These are phyloP conservation scores for Loripinus fragilis DNA, from an alignment of 2,888 invertebrate genomes.

Conservation along the genomic window DNA sequence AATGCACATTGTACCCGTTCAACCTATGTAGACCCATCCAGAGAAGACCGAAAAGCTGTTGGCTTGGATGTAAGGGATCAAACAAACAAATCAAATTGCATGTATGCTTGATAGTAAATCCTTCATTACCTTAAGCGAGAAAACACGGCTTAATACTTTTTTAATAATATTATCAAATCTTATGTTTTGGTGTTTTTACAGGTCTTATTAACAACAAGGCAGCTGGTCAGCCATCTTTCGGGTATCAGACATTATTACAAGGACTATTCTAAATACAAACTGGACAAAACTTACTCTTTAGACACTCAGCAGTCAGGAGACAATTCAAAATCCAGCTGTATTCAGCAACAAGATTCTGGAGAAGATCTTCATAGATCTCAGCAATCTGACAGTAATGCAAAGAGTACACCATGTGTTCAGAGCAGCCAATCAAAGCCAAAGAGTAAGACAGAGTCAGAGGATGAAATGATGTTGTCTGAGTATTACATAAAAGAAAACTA, in stretches of 20 bases:
- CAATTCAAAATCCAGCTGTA: not conserved
- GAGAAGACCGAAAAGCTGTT: too few relatives aligned
- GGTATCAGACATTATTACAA: slow-evolving; percentile 86
- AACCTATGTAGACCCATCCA: too few relatives aligned
- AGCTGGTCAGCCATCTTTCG: slow-evolving; percentile 85
- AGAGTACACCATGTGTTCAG: not conserved
- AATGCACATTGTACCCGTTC: too few relatives aligned
- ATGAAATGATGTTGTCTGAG: slow-evolving; percentile 74
- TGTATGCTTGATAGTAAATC: too few relatives aligned
- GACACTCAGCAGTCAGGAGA: not conserved
- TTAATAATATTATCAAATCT: too few relatives aligned
- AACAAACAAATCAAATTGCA: too few relatives aligned
- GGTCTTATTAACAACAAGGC: slow-evolving; percentile 85
- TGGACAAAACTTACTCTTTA: not conserved
- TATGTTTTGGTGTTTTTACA: slow-evolving; percentile 41
- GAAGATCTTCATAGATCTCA: not conserved
- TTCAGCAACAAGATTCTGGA: not conserved
- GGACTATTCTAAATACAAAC: slow-evolving; percentile 55
- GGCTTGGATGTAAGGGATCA: too few relatives aligned
- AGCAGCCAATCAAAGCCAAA: not conserved
- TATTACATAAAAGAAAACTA: slow-evolving; percentile 84
- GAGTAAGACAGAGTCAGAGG: not conserved
- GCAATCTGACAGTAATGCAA: not conserved
- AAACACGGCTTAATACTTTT: too few relatives aligned
- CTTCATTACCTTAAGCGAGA: too few relatives aligned